phyloP scores from a whole-genome alignment of 2,888 invertebrate genomes.

The Drosophila yooni region DNA sequence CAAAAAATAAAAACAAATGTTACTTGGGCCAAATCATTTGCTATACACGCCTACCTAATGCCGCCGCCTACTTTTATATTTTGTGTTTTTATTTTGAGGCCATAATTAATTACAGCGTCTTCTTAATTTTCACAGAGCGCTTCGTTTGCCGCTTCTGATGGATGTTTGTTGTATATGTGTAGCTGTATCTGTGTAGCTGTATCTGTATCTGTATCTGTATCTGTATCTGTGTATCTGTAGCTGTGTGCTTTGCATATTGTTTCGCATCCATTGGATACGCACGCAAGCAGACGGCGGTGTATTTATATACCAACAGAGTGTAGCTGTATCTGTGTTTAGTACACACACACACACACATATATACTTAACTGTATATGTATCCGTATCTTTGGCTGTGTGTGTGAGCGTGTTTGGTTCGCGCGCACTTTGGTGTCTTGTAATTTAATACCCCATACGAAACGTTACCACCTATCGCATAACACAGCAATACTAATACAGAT shows the following conservation, averaged over 20 bases:
- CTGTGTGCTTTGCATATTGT: constrained; percentile 69
- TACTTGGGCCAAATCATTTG: constrained; percentile 26
- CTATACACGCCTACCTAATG: constrained; percentile 30
- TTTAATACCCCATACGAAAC: constrained; percentile 81
- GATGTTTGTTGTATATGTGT: constrained; percentile 26
- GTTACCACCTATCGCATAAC: constrained; percentile 82
- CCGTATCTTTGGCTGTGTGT: constrained; percentile 19
- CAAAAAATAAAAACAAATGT: neutral
- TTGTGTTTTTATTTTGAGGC: constrained; percentile 27
- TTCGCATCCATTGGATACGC: constrained; percentile 80
- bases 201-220: constrained; percentile 20
- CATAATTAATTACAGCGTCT: constrained; percentile 66
- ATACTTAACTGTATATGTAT: constrained; percentile 8
- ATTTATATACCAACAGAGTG: constrained; percentile 69
- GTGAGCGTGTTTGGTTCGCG: constrained; percentile 73
- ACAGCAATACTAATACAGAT: constrained; percentile 44
- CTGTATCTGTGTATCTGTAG: constrained; percentile 8
- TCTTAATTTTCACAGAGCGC: constrained; percentile 51
- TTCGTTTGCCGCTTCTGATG: constrained; percentile 37
- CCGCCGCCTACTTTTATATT: constrained; percentile 11
- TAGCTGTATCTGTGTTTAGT: constrained; percentile 22
- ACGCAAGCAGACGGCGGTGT: constrained; percentile 67
- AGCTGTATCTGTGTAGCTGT: constrained; percentile 8
- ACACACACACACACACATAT: neutral
- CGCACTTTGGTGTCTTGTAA: constrained; percentile 82